phyloP scores from a whole-genome alignment of 23 tunicate species.

The Trididemnum miniatum region DNA sequence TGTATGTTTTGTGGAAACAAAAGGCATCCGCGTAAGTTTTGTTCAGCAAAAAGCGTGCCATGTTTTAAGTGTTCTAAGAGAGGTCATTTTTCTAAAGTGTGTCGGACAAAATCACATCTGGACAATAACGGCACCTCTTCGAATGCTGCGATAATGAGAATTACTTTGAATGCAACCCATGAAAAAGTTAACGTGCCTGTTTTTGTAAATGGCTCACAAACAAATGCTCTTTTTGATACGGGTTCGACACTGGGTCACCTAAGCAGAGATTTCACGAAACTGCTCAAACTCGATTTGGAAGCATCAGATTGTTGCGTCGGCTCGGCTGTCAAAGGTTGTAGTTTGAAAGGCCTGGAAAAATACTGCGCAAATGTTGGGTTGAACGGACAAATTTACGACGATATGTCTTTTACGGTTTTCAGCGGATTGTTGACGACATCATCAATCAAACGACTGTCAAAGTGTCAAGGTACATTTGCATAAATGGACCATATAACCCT shows the following conservation, averaged over 20 bases:
- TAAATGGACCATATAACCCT: too few species aligned
- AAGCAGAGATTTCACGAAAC: not conserved
- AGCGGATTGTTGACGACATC: not conserved
- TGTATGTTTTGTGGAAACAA: not conserved
- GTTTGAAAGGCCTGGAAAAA: not conserved
- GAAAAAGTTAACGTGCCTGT: not conserved
- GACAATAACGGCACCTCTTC: not conserved
- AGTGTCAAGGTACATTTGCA: too few species aligned
- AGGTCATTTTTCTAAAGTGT: not conserved
- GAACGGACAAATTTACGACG: not conserved
- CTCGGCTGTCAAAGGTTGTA: constrained; percentile 2
- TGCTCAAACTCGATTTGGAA: not conserved
- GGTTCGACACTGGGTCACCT: not conserved
- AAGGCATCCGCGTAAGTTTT: not conserved
- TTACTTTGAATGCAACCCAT: not conserved
- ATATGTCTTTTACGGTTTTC: not conserved
- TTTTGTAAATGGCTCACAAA: not conserved
- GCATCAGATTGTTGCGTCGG: not conserved
- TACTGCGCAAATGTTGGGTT: not conserved
- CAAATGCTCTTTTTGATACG: not conserved
- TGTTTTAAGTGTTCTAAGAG: not conserved
- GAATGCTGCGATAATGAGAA: not conserved
- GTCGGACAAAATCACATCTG: not conserved
- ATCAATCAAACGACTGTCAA: too few species aligned
- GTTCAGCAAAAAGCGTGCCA: not conserved